A percentile compares a stretch with the other conserved stretches of the same genome.
Conservation (phyloP, 2,888 invertebrate species). For the Plemyria rubiginata region DNA sequence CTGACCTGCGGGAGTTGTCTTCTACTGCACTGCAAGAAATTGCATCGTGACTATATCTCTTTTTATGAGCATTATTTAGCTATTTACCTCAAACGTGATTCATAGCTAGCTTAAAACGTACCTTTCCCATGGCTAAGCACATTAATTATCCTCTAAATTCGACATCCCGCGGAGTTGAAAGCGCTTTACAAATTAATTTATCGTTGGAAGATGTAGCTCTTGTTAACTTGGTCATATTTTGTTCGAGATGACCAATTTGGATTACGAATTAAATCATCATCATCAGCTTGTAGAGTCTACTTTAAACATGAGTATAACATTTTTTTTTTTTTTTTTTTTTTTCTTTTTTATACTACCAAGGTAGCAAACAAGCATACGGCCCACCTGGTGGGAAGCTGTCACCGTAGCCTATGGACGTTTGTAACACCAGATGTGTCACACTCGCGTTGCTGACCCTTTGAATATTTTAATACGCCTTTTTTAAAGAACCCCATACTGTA, state of each 20-base stretch:
- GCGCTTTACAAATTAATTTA: constrained; percentile 43
- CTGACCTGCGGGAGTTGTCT: too few species aligned
- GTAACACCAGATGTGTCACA: too few species aligned
- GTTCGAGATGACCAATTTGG: constrained; percentile 10
- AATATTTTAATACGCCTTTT: too few species aligned
- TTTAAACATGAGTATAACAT: too few species aligned
- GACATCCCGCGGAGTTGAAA: constrained; percentile 34
- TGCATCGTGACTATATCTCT: not conserved
- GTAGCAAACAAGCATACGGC: too few species aligned
- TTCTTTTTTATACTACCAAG: too few species aligned
- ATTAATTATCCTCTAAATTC: constrained; percentile 40
- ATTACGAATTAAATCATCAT: not conserved
- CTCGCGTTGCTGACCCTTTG: too few species aligned
- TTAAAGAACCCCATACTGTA: too few species aligned
- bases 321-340: too few species aligned
- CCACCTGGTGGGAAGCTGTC: too few species aligned
- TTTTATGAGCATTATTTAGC: constrained; percentile 1
- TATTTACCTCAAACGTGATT: constrained; percentile 10
- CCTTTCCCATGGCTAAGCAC: constrained; percentile 34
- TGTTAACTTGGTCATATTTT: constrained; percentile 37
- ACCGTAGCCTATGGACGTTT: too few species aligned
- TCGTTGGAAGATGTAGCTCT: constrained; percentile 35
- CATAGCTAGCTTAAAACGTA: constrained; percentile 9
- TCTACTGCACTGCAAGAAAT: not conserved
- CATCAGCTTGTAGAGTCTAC: not conserved